Base-by-base conservation (phyloP, 37 sponge, comb jelly and placozoan genomes). In the Aphrocallistes beatrix region DNA sequence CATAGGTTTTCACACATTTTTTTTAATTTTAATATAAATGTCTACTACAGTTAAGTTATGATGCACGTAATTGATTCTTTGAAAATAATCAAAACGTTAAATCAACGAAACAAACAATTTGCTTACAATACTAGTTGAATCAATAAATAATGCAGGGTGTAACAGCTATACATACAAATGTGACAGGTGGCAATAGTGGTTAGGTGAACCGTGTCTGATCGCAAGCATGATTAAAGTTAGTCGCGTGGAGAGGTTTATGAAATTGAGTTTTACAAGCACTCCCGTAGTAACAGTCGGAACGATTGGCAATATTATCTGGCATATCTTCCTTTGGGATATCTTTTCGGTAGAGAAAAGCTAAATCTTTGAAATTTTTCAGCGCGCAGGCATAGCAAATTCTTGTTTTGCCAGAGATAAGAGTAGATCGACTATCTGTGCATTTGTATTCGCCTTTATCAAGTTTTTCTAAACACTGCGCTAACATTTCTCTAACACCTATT, bases 211-310 rank as follows among this genome's bases (percentile, higher is more conserved):
- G 6, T 82, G 42, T 39, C 23, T 39, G 83, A 25, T 82, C 45
- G 23, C 50, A 40, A 32, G 13, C 48, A 21, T 47, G 38, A 37
- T 40, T 84, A 3, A 23, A 38, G 3, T 82, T 81, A 23, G 13
- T 83, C 39, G 96, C 96, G 87, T 96, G 96, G 37, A 23, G 34
- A 0, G 87, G 85, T 9, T 89, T 93, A 85, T 89, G 89, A 13
- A 37, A 38, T 82, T 96, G 96, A 32, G 96, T 96, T 1, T 92
- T 47, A 36, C 96, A 96, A 82, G 92, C 81, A 38, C 81, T 88
- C 0, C 96, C 96, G 84, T 85, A 96, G 82, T 92, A 85, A 86
- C 96, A 96, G 87, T 91, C 87, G 36, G 85, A 82, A n/a, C 96
- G 51, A 6, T 84, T 39, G 37, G 91, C 89, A 13, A 93, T 94